Percentiles rank a stretch among this genome's conserved stretches.
These are phyloP conservation scores for Stictonetta naevosa DNA, from an alignment of 2,113 vertebrate species.

Conservation along the genomic window DNA sequence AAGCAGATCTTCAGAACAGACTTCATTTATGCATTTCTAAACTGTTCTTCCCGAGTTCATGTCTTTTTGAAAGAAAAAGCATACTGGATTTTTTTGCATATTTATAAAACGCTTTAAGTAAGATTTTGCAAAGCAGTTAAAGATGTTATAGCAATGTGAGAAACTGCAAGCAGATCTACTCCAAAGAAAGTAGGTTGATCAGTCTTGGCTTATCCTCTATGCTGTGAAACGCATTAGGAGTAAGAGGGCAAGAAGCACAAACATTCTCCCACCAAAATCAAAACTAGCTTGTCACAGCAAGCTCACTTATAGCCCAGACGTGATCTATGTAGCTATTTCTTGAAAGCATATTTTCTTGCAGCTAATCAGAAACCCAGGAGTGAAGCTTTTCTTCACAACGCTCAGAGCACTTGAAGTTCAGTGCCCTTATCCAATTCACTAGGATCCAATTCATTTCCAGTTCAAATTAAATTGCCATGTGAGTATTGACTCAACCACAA, in stretches of 20 bases:
- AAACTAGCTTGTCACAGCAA: not conserved
- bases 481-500: not conserved
- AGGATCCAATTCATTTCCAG: not conserved
- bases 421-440: not conserved
- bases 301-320: rapidly evolving
- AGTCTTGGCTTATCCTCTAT: not conserved
- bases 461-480: constrained; percentile 13
- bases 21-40: not conserved
- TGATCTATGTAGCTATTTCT: not conserved
- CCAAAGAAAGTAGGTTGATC: not conserved
- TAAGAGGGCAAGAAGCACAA: not conserved
- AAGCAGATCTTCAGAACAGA: not conserved
- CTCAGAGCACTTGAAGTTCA: constrained; percentile 1
- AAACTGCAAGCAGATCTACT: not conserved
- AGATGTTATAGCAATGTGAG: not conserved
- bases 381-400: not conserved
- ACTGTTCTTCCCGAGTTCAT: not conserved
- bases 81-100: not conserved
- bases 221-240: not conserved
- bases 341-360: not conserved
- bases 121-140: not conserved
- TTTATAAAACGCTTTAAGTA: not conserved
- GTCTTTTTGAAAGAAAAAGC: not conserved
- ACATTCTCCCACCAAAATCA: not conserved
- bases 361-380: constrained; percentile 9